phyloP scores from a whole-genome alignment of 1,140 invertebrate species.

The Drosophila sulfurigaster region DNA sequence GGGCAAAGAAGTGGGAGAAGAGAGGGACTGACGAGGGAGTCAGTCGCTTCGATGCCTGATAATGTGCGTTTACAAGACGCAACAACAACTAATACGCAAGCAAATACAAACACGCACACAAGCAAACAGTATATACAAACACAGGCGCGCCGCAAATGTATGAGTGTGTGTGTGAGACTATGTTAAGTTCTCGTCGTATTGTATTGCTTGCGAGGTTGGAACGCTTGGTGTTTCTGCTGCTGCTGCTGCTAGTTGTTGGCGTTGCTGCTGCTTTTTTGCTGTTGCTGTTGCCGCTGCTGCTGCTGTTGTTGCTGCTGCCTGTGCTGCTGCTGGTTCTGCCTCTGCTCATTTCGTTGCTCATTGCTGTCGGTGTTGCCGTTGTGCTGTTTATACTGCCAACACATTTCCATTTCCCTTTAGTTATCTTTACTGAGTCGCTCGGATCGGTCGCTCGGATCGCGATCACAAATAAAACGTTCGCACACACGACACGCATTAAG shows the following conservation, averaged over 20 bases:
- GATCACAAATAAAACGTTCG: constrained; percentile 44
- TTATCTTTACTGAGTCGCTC: constrained; percentile 75
- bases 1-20: background rate
- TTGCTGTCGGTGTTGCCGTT: constrained; percentile 32
- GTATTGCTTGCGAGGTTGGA: constrained; percentile 25
- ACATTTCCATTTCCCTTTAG: constrained; percentile 79
- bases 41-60: constrained; percentile 42
- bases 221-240: constrained; percentile 32
- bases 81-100: constrained; percentile 37
- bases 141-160: constrained; percentile 31
- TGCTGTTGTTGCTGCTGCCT: constrained; percentile 21
- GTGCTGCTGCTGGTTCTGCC: constrained; percentile 34
- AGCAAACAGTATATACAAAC: constrained; percentile 35
- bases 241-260: constrained; percentile 6
- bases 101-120: constrained; percentile 40
- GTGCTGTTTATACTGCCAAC: constrained; percentile 76
- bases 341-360: constrained; percentile 30
- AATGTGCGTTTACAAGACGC: constrained; percentile 54
- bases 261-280: constrained; percentile 26
- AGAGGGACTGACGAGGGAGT: background rate
- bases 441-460: constrained; percentile 59
- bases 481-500: background rate
- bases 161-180: background rate
- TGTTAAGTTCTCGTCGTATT: constrained; percentile 30
- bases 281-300: constrained; percentile 33